phyloP scores from a whole-genome alignment of 2,888 invertebrate species.

The Oscheius onirici region DNA sequence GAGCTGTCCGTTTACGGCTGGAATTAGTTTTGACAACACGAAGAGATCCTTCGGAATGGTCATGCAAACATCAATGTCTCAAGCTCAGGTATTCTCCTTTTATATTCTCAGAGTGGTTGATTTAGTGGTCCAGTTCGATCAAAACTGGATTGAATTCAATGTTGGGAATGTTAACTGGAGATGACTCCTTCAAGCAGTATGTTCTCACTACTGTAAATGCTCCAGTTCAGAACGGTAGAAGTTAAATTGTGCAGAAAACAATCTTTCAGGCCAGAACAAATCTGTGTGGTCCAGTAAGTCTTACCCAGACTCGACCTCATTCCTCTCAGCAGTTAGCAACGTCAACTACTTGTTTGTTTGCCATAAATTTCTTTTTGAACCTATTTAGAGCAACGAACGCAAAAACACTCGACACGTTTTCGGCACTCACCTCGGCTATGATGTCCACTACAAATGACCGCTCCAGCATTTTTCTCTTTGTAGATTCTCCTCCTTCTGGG shows the following conservation, averaged over 20 bases:
- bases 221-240: not conserved
- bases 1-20: too few species aligned
- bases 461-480: conserved; percentile 48
- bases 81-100: conserved; percentile 8
- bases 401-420: conserved; percentile 30
- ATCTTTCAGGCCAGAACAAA: not conserved
- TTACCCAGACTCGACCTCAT: not conserved
- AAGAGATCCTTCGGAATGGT: conserved; percentile 43
- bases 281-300: not conserved
- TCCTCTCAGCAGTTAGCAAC: not conserved
- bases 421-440: conserved; percentile 40
- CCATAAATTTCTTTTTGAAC: not conserved
- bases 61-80: conserved; percentile 42
- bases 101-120: not conserved
- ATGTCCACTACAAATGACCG: conserved; percentile 39
- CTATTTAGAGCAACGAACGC: conserved; percentile 4
- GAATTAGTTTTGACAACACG: conserved; percentile 34
- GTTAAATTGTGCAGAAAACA: not conserved
- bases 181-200: conserved; percentile 38
- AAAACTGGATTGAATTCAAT: conserved; percentile 28
- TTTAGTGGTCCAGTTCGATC: conserved; percentile 5
- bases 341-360: not conserved
- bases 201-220: conserved; percentile 45
- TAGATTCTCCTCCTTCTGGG: conserved; percentile 34
- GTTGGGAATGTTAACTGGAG: conserved; percentile 34